Base-by-base conservation (phyloP, 2,797 vertebrate species). In the Aviceda cuculoides region DNA sequence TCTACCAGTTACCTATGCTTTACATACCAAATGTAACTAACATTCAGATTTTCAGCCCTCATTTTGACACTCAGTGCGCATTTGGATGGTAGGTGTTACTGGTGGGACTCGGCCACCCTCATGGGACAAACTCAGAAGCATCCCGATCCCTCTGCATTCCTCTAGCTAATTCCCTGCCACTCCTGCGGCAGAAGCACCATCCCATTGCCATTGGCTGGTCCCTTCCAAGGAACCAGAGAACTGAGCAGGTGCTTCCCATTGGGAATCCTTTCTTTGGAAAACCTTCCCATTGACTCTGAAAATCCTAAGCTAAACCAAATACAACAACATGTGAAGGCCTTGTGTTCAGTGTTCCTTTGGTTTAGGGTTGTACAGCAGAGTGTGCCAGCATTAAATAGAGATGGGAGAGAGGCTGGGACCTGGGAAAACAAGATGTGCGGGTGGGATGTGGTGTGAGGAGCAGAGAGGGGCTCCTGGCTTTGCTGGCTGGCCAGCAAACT, bases 271-370 rank as follows among this genome's bases (percentile, higher is more conserved):
- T 24, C 77, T 53, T 35, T 26, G 50, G n/a, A 73, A 89, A 78
- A 9, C 66, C 61, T 83, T 46, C n/a, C 63, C 53, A 10, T 2
- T 24, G 44, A 19, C 37, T 62, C 63, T 4, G 18, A 31, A 56
- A 61, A 75, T 28, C 73, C 47, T 59, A 37, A 59, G 6, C 65
- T 50, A 70, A 61, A 56, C 25, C 65, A 63, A 53, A 29, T 2
- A 11, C 40, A 20, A 5, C 0, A 3, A 53, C 9, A 11, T 0
- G 7, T 2, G 4, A 22, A 26, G 61, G 10, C 29, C 44, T 53
- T 8, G n/a, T 29, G 40, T 11, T 40, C 21, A 22, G 37, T 1
- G 6, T 53, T 67, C 82, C 79, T 83, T 77, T 63, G 73, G 85
- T 66, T 89, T 46, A 14, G 0, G 4, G 62, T 8, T 21, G 14